Evolutionary conservation across 2,113 vertebrate species (phyloP).

Genomic region (Rhodinocichla rosea): DNA sequence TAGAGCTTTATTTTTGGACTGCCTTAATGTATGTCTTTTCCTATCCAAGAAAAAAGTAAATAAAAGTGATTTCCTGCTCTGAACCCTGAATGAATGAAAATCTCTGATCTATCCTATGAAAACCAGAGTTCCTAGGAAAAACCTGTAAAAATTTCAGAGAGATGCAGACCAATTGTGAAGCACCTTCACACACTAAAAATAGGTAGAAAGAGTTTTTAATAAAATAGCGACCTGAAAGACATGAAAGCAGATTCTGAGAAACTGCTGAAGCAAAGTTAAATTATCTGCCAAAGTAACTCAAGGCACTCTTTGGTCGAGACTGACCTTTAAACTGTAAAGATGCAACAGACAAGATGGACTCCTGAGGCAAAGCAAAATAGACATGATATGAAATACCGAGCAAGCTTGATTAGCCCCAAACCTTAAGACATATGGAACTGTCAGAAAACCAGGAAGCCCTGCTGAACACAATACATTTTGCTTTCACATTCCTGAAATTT

Average conservation of each 20-base stretch:
- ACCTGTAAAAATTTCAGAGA: neutral
- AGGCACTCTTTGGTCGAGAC: neutral
- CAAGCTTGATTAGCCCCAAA: conserved; percentile 21
- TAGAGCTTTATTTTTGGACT: neutral
- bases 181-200: neutral
- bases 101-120: neutral
- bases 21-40: neutral
- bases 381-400: neutral
- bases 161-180: neutral
- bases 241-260: neutral
- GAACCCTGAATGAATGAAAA: neutral
- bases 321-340: neutral
- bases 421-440: conserved; percentile 18
- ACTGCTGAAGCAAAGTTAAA: neutral
- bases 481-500: conserved; percentile 10
- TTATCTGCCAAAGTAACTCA: neutral
- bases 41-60: neutral
- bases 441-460: neutral
- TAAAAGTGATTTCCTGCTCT: neutral
- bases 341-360: neutral
- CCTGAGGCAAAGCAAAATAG: conserved; percentile 6
- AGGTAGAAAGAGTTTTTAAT: neutral
- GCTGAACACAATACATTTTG: neutral
- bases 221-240: neutral
- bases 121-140: neutral